phyloP scores from a whole-genome alignment of 2,888 invertebrate species.

The Aporophyla nigra region DNA sequence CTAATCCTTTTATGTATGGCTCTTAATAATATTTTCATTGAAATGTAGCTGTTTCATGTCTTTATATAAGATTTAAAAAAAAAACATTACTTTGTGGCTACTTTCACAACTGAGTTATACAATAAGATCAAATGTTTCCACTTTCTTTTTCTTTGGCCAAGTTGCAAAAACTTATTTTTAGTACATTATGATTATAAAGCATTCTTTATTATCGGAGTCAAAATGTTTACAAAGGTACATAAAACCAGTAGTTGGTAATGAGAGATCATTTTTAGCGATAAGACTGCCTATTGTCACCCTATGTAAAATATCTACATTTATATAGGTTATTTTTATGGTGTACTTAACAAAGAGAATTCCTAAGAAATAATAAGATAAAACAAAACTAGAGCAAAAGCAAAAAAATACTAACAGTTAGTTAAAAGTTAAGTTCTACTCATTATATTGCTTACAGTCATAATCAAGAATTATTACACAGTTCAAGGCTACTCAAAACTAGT shows the following conservation, averaged over 20 bases:
- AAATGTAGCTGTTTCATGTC: neutral
- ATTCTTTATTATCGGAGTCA: no score
- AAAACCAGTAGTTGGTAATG: no score
- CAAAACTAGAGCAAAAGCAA: neutral
- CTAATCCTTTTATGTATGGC: neutral
- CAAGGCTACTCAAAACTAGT: slow-evolving; percentile 4
- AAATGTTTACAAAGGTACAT: no score
- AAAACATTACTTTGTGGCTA: neutral
- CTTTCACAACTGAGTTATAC: slow-evolving; percentile 16
- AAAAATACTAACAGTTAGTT: neutral
- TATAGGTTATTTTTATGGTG: no score
- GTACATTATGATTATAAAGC: no score
- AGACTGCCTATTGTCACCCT: no score
- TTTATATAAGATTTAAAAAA: neutral
- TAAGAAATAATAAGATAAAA: neutral
- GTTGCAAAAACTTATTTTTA: no score
- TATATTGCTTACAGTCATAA: slow-evolving; percentile 2
- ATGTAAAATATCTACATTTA: no score
- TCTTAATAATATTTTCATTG: neutral
- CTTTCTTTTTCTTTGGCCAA: slow-evolving; percentile 1
- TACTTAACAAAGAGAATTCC: no score
- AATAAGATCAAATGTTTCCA: neutral
- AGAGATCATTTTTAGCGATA: no score
- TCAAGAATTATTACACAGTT: slow-evolving; percentile 15
- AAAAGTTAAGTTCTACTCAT: neutral